Percentiles rank a stretch among this genome's conserved stretches.
These are phyloP conservation scores for Megalonaias nervosa DNA, from an alignment of 1,140 invertebrate genomes.

Conservation along the genomic window DNA sequence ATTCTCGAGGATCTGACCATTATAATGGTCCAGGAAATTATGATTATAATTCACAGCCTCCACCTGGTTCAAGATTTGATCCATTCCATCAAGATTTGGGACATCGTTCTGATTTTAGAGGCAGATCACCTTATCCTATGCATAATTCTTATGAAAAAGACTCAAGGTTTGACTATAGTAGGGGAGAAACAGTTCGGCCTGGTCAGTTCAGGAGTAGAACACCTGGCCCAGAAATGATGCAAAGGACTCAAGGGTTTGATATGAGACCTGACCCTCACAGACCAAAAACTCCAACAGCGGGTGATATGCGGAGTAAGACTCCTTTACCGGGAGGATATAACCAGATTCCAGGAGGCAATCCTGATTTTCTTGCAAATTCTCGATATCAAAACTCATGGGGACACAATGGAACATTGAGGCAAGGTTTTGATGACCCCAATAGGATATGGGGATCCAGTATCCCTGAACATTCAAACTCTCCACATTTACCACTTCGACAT, in stretches of 20 bases:
- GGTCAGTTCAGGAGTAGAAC: slow-evolving; percentile 68
- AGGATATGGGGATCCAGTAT: slow-evolving; percentile 35
- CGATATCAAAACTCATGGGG: slow-evolving; percentile 41
- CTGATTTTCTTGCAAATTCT: slow-evolving; percentile 40
- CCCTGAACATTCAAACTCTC: slow-evolving; percentile 30
- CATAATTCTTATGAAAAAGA: slow-evolving; percentile 51
- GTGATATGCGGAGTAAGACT: slow-evolving; percentile 66
- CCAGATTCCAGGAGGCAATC: slow-evolving; percentile 37
- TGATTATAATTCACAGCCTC: slow-evolving; percentile 47
- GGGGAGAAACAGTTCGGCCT: slow-evolving; percentile 49
- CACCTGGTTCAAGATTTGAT: slow-evolving; percentile 56
- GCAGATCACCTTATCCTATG: slow-evolving; percentile 45
- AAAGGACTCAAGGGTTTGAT: slow-evolving; percentile 44
- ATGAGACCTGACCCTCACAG: slow-evolving; percentile 51
- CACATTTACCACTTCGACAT: slow-evolving; percentile 26
- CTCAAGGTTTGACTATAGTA: slow-evolving; percentile 22
- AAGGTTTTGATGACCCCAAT: slow-evolving; percentile 27
- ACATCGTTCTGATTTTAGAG: slow-evolving; percentile 25
- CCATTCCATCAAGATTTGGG: slow-evolving; percentile 30
- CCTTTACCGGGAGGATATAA: slow-evolving; percentile 43
- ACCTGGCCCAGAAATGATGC: slow-evolving; percentile 69
- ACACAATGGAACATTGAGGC: slow-evolving; percentile 19
- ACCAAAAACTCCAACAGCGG: slow-evolving; percentile 68
- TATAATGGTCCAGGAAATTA: slow-evolving; percentile 36
- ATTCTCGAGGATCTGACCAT: slow-evolving; percentile 43